A percentile compares a stretch with the other conserved stretches of the same genome.
These are phyloP conservation scores for Schlechtendalia chinensis DNA, from an alignment of 1,140 invertebrate genomes.

Conservation along the genomic window DNA sequence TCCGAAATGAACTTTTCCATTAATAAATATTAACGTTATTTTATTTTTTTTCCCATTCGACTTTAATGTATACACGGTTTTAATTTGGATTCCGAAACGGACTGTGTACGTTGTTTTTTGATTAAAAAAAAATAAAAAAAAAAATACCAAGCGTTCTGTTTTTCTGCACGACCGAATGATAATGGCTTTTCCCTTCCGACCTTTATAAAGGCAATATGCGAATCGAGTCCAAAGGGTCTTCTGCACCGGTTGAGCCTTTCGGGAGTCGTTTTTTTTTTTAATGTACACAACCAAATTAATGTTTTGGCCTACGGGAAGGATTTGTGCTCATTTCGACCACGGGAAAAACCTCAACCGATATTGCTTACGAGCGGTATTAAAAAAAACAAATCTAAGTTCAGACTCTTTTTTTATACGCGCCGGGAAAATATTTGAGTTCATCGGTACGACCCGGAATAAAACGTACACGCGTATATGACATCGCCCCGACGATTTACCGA, in stretches of 20 bases:
- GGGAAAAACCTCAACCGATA: neutral
- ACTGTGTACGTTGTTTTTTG: slow-evolving; percentile 44
- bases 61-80: slow-evolving; percentile 39
- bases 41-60: neutral
- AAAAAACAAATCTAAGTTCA: slow-evolving; percentile 7
- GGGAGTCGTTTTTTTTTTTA: slow-evolving; percentile 32
- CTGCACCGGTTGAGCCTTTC: slow-evolving; percentile 49
- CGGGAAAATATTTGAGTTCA: neutral
- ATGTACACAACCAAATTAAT: slow-evolving; percentile 48
- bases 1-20: slow-evolving; percentile 45
- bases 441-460: no score
- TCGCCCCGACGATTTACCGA: no score
- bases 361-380: neutral
- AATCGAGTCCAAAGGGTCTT: slow-evolving; percentile 48
- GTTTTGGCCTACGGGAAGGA: slow-evolving; percentile 27
- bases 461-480: no score
- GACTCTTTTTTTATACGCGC: neutral
- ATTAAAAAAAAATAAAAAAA: slow-evolving; percentile 32
- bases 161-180: slow-evolving; percentile 50
- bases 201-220: slow-evolving; percentile 49
- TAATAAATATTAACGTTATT: slow-evolving; percentile 48
- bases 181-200: slow-evolving; percentile 49
- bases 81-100: slow-evolving; percentile 47
- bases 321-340: slow-evolving; percentile 26
- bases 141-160: slow-evolving; percentile 47